Conservation (phyloP, 2,888 invertebrate genomes). For the Acleris emargana region DNA sequence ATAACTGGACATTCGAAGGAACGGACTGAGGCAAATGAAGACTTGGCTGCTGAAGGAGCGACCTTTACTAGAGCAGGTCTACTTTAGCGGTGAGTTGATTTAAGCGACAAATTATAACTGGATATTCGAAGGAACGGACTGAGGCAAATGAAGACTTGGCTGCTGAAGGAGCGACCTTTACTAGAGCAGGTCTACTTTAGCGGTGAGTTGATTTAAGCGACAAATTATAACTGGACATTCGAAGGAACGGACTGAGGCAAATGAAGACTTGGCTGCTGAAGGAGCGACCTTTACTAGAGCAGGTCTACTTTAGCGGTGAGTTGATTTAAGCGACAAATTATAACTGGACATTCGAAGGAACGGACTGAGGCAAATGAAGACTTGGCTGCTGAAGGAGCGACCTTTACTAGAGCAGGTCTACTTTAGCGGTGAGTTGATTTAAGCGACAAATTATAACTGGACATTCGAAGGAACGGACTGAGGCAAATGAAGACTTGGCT, state of each 20-base stretch:
- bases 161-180: conserved; percentile 63
- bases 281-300: no score
- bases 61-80: conserved; percentile 64
- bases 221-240: conserved; percentile 72
- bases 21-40: conserved; percentile 72
- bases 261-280: conserved; percentile 71
- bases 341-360: no score
- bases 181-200: conserved; percentile 74
- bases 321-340: no score
- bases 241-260: conserved; percentile 76
- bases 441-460: no score
- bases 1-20: conserved; percentile 81
- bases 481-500: no score
- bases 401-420: no score
- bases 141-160: conserved; percentile 64
- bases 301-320: no score
- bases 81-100: conserved; percentile 75
- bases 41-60: conserved; percentile 66
- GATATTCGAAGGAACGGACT: conserved; percentile 82
- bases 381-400: conserved; percentile 65
- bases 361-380: no score
- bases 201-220: conserved; percentile 63
- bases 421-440: no score
- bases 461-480: no score
- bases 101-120: conserved; percentile 51